Evolutionary conservation across 2,888 invertebrate species (phyloP), one percentile per base, ranked within the genome.

Genomic region (Carcina quercana): DNA sequence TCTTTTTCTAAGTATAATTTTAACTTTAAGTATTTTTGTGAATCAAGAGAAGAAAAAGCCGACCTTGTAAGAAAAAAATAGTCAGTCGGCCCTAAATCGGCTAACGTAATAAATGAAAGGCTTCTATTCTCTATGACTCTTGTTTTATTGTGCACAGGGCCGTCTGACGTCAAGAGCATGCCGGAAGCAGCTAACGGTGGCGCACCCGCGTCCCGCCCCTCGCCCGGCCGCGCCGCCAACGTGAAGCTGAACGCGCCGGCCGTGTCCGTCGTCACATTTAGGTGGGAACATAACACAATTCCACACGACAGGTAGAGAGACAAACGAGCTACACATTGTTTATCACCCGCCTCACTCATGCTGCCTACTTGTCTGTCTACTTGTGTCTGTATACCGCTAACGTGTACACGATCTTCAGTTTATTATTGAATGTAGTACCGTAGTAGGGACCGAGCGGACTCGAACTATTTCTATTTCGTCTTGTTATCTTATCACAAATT

Each of bases 231-330:
- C 47, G 67, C 73, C 50, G 83, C 83, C 46, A 80, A 78, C 66
- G 82, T 85, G 26, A 80, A 80, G 42, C 73, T 84, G 15, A 79
- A 80, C 69, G 87, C 91, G 63, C 93, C 93, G 54, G 92, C 93
- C 55, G 91, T 94, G 72, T 93, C 93, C 75, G 92, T 94, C 76
- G 94, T 94, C 85, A 94, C 94, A 84, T 94, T 94, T 92, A 94
- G 94, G 94, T 94, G 91, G 91, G 92, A 89, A 87, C 85, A 85
- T 85, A 86, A 84, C 86, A 80, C 74, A 64, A 57, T 67, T 72
- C 74, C 78, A 73, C 85, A 75, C 85, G 68, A 79, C 86, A 87
- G 88, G 88, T 88, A 88, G 90, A 89, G 86, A 87, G 85, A 85
- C 84, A 82, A 75, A 86, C n/a, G 85, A 85, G 85, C 86, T 80